Conservation (phyloP, 1,140 invertebrate species). For the Macrobrachium nipponense region DNA sequence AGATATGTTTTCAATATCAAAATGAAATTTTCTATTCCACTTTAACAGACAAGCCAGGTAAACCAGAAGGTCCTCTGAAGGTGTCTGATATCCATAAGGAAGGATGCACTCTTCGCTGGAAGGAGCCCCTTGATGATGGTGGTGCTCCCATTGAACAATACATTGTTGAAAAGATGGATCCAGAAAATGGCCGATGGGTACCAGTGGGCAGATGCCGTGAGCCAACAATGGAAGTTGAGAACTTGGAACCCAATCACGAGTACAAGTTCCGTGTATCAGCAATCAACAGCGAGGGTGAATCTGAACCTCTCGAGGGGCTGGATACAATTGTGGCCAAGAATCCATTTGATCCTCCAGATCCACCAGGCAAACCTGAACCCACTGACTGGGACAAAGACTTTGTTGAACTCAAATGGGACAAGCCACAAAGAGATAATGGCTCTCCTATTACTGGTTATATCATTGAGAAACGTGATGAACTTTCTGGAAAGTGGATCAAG, state of each 20-base stretch:
- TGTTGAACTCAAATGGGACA: slow-evolving; percentile 91
- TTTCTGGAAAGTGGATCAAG: slow-evolving; percentile 86
- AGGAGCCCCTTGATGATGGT: slow-evolving; percentile 94
- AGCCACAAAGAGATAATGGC: slow-evolving; percentile 89
- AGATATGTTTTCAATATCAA: not conserved
- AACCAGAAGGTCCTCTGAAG: slow-evolving; percentile 94
- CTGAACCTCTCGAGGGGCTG: slow-evolving; percentile 89
- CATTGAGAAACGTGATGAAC: slow-evolving; percentile 94
- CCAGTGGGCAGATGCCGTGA: slow-evolving; percentile 83
- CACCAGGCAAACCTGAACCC: slow-evolving; percentile 88
- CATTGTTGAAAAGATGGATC: slow-evolving; percentile 93
- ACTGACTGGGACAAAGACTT: slow-evolving; percentile 96
- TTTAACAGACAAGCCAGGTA: slow-evolving; percentile 81
- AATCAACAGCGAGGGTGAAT: slow-evolving; percentile 95
- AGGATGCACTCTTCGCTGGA: slow-evolving; percentile 95
- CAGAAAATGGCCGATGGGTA: slow-evolving; percentile 83
- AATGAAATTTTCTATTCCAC: not conserved
- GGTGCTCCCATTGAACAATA: slow-evolving; percentile 91
- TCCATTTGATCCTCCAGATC: slow-evolving; percentile 95
- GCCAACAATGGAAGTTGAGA: slow-evolving; percentile 85
- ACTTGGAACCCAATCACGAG: slow-evolving; percentile 89
- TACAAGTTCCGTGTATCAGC: slow-evolving; percentile 97
- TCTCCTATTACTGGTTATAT: slow-evolving; percentile 93
- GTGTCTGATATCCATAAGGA: slow-evolving; percentile 94
- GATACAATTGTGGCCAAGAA: slow-evolving; percentile 95